Percentiles rank a stretch among this genome's conserved stretches.
These are phyloP conservation scores for Acrobasis consociella DNA, from an alignment of 2,888 invertebrate genomes.

Conservation along the genomic window DNA sequence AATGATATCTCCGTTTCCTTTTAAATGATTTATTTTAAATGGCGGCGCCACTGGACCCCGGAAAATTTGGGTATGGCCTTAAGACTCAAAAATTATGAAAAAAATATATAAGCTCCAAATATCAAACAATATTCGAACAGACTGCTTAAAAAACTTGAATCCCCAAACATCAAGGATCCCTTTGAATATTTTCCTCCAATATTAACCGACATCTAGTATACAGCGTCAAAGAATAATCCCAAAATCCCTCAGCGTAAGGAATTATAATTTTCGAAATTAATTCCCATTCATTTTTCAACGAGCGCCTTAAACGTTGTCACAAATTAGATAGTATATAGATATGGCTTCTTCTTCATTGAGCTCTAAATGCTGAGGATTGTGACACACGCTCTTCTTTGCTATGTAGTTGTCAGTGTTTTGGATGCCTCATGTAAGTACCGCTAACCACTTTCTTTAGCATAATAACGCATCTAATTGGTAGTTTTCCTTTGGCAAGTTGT, in stretches of 20 bases:
- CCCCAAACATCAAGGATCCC: not conserved
- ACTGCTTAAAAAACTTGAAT: not conserved
- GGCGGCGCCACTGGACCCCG: too few relatives aligned
- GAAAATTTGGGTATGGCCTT: too few relatives aligned
- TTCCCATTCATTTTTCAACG: conserved; percentile 34
- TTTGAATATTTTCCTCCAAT: conserved; percentile 1
- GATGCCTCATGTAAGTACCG: too few relatives aligned
- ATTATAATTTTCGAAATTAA: conserved; percentile 35
- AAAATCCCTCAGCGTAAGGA: conserved; percentile 30
- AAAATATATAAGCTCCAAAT: too few relatives aligned
- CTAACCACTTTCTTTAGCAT: too few relatives aligned
- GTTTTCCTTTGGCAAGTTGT: too few relatives aligned
- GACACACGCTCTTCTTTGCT: too few relatives aligned
- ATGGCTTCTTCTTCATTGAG: not conserved
- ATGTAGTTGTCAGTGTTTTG: too few relatives aligned
- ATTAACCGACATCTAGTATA: conserved; percentile 17
- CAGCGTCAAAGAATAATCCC: conserved; percentile 28
- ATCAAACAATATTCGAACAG: not conserved
- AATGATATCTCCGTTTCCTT: too few relatives aligned
- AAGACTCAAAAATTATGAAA: not conserved
- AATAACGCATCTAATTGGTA: too few relatives aligned
- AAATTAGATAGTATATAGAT: not conserved
- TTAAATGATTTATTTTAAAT: too few relatives aligned
- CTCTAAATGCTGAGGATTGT: too few relatives aligned
- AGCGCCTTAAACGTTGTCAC: conserved; percentile 8